Conservation (phyloP, 2,113 vertebrate species). For the Athene cunicularia region DNA sequence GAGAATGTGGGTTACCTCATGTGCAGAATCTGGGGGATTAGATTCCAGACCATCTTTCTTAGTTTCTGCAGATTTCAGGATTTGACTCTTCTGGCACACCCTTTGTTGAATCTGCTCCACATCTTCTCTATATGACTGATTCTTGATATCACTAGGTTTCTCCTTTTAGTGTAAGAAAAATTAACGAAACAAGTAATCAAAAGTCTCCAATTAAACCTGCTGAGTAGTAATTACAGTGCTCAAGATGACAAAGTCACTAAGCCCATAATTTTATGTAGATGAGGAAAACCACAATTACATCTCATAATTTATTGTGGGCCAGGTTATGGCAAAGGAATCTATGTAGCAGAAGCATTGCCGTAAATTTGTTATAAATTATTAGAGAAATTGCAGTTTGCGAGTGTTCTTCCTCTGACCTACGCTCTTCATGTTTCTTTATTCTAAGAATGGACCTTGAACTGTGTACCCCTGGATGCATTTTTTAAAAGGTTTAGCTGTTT, state of each 20-base stretch:
- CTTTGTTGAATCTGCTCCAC: not conserved
- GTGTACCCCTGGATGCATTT: not conserved
- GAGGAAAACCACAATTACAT: conserved; percentile 2
- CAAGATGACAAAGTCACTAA: conserved; percentile 15
- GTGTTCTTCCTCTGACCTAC: not conserved
- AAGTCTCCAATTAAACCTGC: conserved; percentile 19
- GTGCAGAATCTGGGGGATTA: not conserved
- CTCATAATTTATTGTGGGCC: not conserved
- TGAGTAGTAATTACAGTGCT: conserved; percentile 2
- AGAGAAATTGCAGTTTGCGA: not conserved
- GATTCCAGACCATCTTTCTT: not conserved
- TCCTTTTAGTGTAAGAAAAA: not conserved
- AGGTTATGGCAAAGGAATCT: not conserved
- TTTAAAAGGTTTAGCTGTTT: not conserved
- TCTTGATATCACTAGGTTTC: not conserved
- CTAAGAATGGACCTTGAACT: not conserved
- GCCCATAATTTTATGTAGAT: conserved; percentile 6
- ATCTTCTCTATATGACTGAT: not conserved
- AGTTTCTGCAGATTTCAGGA: not conserved
- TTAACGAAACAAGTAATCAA: conserved; percentile 17
- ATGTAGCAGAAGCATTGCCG: not conserved
- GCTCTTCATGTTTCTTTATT: not conserved
- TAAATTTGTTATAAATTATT: not conserved
- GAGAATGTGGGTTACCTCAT: not conserved
- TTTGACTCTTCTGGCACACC: not conserved